Conservation (phyloP, 1,140 invertebrate species). For the Drosophila sproati region DNA sequence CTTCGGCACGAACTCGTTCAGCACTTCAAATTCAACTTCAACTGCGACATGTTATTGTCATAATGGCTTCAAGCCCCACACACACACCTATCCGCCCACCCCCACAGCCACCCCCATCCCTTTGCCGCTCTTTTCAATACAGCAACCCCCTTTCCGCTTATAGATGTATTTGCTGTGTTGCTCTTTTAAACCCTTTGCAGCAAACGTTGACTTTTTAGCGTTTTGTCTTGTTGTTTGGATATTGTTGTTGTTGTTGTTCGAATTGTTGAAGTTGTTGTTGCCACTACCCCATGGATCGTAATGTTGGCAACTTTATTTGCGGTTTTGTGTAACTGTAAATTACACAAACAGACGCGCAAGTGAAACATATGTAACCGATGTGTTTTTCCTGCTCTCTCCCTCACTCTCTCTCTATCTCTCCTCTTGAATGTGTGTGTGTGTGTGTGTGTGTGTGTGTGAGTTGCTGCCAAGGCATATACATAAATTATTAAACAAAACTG, state of each 20-base stretch:
- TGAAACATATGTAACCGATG: slow-evolving; percentile 76
- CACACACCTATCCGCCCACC: not conserved
- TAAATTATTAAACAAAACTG: slow-evolving; percentile 80
- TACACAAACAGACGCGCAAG: slow-evolving; percentile 77
- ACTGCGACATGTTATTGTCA: slow-evolving; percentile 74
- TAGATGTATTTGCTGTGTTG: not conserved
- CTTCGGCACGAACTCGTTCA: slow-evolving; percentile 40
- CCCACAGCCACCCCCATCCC: not conserved
- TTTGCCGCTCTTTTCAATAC: not conserved
- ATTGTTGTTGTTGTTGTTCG: slow-evolving; percentile 30
- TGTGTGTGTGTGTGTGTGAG: slow-evolving; percentile 40
- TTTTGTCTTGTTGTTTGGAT: slow-evolving; percentile 55
- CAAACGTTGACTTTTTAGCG: slow-evolving; percentile 77
- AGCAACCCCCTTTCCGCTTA: too few relatives aligned
- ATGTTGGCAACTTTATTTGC: slow-evolving; percentile 80
- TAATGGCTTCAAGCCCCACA: slow-evolving; percentile 35
- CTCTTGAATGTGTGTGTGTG: not conserved
- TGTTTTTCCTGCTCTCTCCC: not conserved
- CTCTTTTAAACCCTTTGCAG: slow-evolving; percentile 55
- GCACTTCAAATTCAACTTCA: slow-evolving; percentile 58
- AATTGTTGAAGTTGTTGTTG: slow-evolving; percentile 36
- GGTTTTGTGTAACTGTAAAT: slow-evolving; percentile 80
- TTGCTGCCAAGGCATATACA: slow-evolving; percentile 72
- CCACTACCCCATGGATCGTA: slow-evolving; percentile 43
- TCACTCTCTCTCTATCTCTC: not conserved